Evolutionary conservation across 2,888 invertebrate species (phyloP).

Genomic region (Tenthredo amoena): DNA sequence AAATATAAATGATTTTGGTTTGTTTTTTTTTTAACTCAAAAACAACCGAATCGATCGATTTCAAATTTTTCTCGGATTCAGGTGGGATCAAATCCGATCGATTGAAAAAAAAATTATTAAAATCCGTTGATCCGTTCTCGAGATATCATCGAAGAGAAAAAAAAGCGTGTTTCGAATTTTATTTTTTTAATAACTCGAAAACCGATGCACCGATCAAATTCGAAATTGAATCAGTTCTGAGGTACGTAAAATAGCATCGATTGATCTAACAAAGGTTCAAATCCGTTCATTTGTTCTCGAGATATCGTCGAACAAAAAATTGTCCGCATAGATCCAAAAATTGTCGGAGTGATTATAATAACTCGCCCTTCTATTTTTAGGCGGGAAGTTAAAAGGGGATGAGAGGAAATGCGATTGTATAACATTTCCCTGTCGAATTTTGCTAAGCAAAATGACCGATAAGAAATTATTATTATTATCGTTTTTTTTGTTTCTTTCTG

Average conservation of each 20-base stretch:
- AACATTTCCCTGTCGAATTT: not conserved
- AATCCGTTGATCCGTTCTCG: not conserved
- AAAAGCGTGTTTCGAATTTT: not conserved
- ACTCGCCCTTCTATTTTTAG: not conserved
- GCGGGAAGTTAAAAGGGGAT: not conserved
- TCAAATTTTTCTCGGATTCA: not conserved
- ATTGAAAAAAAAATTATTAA: not conserved
- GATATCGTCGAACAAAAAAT: not conserved
- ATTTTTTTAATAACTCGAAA: not conserved
- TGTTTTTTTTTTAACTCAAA: not conserved
- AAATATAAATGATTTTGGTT: not conserved
- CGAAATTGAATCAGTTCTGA: not conserved
- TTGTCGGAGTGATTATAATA: not conserved
- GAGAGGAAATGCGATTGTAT: not conserved
- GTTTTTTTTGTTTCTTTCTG: not conserved
- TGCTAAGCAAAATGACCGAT: not conserved
- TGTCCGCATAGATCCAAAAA: not conserved
- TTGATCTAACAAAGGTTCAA: not conserved
- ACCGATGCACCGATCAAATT: not conserved
- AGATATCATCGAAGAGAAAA: not conserved
- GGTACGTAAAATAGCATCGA: not conserved
- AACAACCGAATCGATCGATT: not conserved
- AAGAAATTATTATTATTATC: not conserved
- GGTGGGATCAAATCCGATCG: not conserved
- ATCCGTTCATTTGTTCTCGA: not conserved